phyloP scores from a whole-genome alignment of 2,797 vertebrate genomes.

The Premnoplex brunnescens region DNA sequence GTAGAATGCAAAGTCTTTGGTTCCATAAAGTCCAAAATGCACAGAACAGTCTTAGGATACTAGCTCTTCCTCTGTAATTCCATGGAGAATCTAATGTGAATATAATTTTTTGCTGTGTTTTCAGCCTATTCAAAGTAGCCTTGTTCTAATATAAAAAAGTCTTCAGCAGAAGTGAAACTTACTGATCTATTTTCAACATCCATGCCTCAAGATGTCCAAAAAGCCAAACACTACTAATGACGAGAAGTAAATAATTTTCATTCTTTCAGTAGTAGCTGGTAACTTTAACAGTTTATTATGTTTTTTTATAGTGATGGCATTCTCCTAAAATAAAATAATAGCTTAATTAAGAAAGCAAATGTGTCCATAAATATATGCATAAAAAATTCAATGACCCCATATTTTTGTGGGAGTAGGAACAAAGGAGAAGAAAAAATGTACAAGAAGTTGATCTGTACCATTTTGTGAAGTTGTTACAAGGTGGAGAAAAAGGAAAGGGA shows the following conservation, averaged over 20 bases:
- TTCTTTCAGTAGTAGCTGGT: neutral
- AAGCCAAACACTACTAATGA: neutral
- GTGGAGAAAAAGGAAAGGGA: neutral
- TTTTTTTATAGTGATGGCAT: neutral
- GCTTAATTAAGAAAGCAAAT: slow-evolving; percentile 5
- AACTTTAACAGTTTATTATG: neutral
- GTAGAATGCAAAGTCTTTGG: neutral
- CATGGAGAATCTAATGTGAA: neutral
- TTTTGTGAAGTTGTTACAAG: neutral
- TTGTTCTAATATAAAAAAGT: neutral
- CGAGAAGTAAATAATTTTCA: neutral
- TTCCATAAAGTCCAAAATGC: neutral
- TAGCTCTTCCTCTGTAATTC: neutral
- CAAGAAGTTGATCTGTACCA: neutral
- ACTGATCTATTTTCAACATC: neutral
- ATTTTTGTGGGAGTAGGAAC: neutral
- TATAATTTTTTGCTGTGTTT: neutral
- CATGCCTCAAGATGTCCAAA: neutral
- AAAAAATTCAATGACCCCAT: neutral
- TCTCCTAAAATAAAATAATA: slow-evolving; percentile 32
- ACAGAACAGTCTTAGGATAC: neutral
- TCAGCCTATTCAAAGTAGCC: neutral
- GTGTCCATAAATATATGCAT: neutral
- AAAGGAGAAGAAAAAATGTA: neutral
- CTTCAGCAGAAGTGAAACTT: slow-evolving; percentile 15